Percentiles rank a stretch among this genome's conserved stretches.
phyloP scores from a whole-genome alignment of 2,797 vertebrate species.

The Streptopelia turtur region DNA sequence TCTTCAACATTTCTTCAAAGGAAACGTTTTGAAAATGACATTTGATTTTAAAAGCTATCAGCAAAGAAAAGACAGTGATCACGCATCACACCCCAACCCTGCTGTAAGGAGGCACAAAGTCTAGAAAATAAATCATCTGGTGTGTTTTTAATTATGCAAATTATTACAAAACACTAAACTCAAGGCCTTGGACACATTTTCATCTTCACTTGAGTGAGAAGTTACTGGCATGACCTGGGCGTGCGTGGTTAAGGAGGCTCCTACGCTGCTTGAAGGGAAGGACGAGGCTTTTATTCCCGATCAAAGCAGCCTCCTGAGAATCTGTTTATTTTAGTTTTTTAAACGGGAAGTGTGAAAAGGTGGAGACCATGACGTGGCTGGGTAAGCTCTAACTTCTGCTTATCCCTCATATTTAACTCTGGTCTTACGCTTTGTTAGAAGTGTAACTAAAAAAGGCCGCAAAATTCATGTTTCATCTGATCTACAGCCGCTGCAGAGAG shows the following conservation, averaged over 20 bases:
- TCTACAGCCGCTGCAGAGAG: neutral
- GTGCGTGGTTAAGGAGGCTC: fast-evolving
- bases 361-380: neutral
- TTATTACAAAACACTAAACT: neutral
- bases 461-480: neutral
- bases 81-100: fast-evolving
- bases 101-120: neutral
- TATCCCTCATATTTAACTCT: neutral
- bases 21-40: neutral
- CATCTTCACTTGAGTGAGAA: neutral
- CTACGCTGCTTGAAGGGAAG: neutral
- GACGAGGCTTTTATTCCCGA: fast-evolving
- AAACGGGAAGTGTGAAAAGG: neutral
- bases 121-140: neutral
- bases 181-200: neutral
- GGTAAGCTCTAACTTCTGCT: neutral
- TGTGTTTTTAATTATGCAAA: neutral
- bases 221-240: fast-evolving
- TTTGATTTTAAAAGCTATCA: neutral
- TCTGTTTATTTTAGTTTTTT: neutral
- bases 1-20: neutral
- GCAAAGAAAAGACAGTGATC: neutral
- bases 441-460: neutral
- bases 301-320: neutral
- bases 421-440: neutral